Percentiles rank a stretch among this genome's conserved stretches.
phyloP scores from a whole-genome alignment of 1,140 invertebrate genomes.

The Lucilia cuprina region DNA sequence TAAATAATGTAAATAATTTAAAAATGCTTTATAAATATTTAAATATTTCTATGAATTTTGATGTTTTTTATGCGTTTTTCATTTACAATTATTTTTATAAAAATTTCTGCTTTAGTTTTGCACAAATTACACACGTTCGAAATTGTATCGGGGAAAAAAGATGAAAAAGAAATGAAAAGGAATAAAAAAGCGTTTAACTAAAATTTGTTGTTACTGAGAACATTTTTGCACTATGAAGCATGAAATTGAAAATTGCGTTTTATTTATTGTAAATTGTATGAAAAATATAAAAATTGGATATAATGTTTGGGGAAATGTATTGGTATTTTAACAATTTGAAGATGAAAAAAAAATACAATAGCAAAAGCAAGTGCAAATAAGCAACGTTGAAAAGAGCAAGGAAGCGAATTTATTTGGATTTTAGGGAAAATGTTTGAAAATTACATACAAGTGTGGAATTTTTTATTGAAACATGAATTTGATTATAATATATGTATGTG shows the following conservation, averaged over 20 bases:
- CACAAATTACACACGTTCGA: no score
- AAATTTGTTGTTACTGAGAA: background rate
- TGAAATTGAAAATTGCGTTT: conserved; percentile 13
- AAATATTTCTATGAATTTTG: background rate
- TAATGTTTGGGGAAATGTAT: background rate
- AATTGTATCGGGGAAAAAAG: no score
- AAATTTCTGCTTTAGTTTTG: no score
- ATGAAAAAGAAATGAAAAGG: background rate
- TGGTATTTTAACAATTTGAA: background rate
- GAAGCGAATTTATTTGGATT: background rate
- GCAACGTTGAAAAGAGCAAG: background rate
- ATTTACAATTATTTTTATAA: background rate
- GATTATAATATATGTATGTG: no score
- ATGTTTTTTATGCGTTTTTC: background rate
- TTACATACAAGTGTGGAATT: no score
- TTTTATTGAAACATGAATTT: no score
- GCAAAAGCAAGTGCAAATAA: no score
- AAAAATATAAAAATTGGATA: background rate
- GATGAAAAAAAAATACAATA: background rate
- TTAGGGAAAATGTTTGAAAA: no score
- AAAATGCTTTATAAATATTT: background rate
- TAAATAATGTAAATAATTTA: background rate
- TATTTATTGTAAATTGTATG: conserved; percentile 8
- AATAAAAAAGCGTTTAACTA: background rate
- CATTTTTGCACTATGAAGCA: conserved; percentile 2